These are phyloP conservation scores for Busseola fusca DNA, from an alignment of 2,888 invertebrate species.

Conservation along the genomic window DNA sequence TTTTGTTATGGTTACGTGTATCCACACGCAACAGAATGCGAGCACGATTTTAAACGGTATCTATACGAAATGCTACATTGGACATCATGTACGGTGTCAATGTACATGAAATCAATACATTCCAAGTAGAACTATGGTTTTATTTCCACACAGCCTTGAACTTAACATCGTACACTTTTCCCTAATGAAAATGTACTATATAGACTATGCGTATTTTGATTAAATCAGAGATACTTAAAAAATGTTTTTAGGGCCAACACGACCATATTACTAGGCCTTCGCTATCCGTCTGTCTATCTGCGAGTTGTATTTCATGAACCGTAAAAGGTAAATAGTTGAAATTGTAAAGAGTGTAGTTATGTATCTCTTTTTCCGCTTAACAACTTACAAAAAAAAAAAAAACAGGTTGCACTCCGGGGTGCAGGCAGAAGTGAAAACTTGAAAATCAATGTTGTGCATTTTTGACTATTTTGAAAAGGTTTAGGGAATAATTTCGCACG, in stretches of 20 bases:
- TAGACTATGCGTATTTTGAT: not conserved
- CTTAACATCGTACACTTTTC: not conserved
- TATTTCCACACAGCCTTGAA: not conserved
- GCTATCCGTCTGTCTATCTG: not conserved
- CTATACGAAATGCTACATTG: constrained; percentile 2
- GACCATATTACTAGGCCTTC: not conserved
- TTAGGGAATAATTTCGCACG: too few relatives aligned
- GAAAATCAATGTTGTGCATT: too few relatives aligned
- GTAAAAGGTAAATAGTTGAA: too few relatives aligned
- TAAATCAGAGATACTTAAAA: not conserved
- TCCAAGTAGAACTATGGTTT: not conserved
- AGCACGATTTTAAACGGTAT: constrained; percentile 31
- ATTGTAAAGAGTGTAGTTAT: too few relatives aligned
- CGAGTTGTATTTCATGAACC: too few relatives aligned
- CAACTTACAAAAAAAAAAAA: too few relatives aligned
- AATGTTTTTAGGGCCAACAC: not conserved
- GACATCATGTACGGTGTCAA: constrained; percentile 8
- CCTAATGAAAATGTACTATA: not conserved
- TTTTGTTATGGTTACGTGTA: constrained; percentile 31
- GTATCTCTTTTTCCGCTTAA: too few relatives aligned
- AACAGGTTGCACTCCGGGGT: too few relatives aligned
- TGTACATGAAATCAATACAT: constrained; percentile 27
- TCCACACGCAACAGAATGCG: constrained; percentile 13
- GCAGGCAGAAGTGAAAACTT: too few relatives aligned
- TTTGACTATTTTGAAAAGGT: too few relatives aligned